These are phyloP conservation scores for Tanypteryx hageni DNA, from an alignment of 2,888 invertebrate genomes.

Conservation along the genomic window DNA sequence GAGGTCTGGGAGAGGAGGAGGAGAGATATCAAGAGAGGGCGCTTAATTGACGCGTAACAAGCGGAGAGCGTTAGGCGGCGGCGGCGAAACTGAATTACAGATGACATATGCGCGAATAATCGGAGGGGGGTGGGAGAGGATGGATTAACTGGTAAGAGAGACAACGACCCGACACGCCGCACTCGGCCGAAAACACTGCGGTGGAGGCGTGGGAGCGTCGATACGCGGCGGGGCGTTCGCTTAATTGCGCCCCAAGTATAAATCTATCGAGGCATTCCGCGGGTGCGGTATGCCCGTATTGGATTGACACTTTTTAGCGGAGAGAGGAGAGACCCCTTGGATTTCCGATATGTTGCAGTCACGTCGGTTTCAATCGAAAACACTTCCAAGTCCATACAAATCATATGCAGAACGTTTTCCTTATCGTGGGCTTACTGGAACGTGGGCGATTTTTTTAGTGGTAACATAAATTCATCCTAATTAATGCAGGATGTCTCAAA, in stretches of 20 bases:
- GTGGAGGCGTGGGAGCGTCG: neutral
- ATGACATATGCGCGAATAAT: slow-evolving; percentile 29
- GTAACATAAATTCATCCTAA: too few relatives aligned
- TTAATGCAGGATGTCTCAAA: too few relatives aligned
- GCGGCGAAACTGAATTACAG: slow-evolving; percentile 28
- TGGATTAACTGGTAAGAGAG: slow-evolving; percentile 10
- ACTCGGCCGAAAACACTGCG: neutral
- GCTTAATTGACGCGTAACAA: slow-evolving; percentile 32
- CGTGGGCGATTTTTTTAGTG: too few relatives aligned
- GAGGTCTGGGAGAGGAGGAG: neutral
- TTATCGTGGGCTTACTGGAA: too few relatives aligned
- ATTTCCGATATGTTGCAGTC: neutral
- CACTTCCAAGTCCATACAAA: too few relatives aligned
- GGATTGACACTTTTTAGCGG: neutral
- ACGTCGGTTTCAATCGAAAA: neutral
- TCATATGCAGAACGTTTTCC: too few relatives aligned
- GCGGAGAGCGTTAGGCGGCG: slow-evolving; percentile 24
- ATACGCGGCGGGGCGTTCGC: neutral
- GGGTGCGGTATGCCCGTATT: neutral
- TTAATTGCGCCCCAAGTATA: slow-evolving; percentile 21
- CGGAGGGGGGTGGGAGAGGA: neutral
- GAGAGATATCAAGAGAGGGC: neutral
- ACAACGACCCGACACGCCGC: neutral
- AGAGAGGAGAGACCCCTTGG: neutral
- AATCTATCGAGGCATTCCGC: slow-evolving; percentile 29